Evolutionary conservation across 2,797 vertebrate species (phyloP).

Genomic region (Neosalanx taihuensis): DNA sequence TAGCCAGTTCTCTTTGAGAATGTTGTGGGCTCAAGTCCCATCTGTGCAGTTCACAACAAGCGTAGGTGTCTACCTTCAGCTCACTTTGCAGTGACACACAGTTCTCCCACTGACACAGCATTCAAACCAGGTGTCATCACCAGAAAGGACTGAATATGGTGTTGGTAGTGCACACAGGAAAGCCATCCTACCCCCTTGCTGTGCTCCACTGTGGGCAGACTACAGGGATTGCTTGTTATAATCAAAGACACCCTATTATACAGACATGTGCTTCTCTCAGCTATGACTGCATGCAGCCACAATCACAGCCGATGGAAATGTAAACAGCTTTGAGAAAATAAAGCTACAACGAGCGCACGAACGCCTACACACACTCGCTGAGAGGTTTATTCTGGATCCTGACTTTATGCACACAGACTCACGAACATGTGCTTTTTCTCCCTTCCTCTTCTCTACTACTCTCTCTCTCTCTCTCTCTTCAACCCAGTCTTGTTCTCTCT

Average conservation of each 20-base stretch:
- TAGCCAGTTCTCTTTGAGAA: background rate
- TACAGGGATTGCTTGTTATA: slow-evolving; percentile 7
- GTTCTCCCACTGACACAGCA: background rate
- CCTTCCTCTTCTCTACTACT: no score
- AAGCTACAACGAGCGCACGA: background rate
- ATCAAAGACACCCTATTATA: slow-evolving; percentile 28
- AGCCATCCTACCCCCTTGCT: background rate
- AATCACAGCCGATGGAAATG: slow-evolving; percentile 15
- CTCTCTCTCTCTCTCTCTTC: background rate
- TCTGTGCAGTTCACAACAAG: background rate
- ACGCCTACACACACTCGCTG: background rate
- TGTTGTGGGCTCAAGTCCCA: background rate
- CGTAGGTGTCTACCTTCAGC: background rate
- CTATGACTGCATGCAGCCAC: slow-evolving; percentile 19
- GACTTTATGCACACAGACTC: background rate
- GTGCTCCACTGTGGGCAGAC: background rate
- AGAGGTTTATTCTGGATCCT: no score
- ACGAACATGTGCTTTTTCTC: background rate
- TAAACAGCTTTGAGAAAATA: slow-evolving; percentile 20
- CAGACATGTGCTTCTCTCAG: slow-evolving; percentile 25
- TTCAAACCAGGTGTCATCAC: background rate
- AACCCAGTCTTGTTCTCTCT: background rate
- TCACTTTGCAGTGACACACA: background rate
- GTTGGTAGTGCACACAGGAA: background rate
- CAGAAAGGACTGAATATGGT: background rate